A percentile compares a stretch with the other conserved stretches of the same genome.
phyloP scores from a whole-genome alignment of 2,113 vertebrate genomes.

The Castor canadensis region DNA sequence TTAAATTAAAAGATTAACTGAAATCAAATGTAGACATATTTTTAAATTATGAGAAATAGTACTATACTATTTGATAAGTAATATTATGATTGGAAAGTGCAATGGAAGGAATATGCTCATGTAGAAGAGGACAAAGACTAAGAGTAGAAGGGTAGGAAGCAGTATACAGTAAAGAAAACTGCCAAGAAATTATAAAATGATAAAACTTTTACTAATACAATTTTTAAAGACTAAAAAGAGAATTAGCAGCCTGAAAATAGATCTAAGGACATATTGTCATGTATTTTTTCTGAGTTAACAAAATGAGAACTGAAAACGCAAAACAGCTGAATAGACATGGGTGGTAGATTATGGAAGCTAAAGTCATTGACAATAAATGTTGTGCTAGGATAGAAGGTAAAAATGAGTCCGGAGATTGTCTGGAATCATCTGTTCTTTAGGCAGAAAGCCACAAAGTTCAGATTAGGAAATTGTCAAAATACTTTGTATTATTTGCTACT shows the following conservation, averaged over 20 bases:
- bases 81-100: not conserved
- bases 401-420: no score
- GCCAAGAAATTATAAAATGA: not conserved
- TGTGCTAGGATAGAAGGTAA: no score
- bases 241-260: not conserved
- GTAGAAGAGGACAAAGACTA: not conserved
- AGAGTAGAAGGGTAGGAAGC: accelerated
- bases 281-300: not conserved
- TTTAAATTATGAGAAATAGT: not conserved
- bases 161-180: not conserved
- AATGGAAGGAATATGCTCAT: not conserved
- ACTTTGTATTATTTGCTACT: not conserved
- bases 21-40: no score
- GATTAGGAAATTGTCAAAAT: not conserved
- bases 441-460: not conserved
- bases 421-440: not conserved
- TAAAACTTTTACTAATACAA: not conserved
- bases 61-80: not conserved
- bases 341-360: not conserved
- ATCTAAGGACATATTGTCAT: not conserved
- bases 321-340: not conserved
- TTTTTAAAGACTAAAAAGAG: not conserved
- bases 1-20: not conserved
- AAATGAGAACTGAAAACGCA: not conserved
- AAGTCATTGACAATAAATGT: no score